Conservation (phyloP, 2,797 vertebrate species). For the Steatocranus sp. region DNA sequence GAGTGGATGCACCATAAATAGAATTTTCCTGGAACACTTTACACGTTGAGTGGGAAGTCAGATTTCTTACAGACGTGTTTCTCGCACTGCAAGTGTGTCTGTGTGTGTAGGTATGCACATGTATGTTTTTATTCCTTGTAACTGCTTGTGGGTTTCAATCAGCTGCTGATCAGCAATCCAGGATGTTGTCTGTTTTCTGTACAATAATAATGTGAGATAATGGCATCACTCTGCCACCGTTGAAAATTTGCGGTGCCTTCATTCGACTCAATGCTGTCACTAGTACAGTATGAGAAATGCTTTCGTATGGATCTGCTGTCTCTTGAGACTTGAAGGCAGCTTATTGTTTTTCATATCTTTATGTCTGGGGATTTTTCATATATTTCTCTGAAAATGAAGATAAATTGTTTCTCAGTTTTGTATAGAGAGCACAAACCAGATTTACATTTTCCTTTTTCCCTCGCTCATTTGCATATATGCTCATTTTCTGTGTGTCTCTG, state of each 20-base stretch:
- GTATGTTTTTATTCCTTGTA: not conserved
- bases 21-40: constrained; percentile 19
- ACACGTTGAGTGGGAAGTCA: constrained; percentile 18
- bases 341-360: constrained; percentile 57
- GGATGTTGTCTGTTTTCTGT: constrained; percentile 25
- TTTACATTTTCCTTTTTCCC: constrained; percentile 43
- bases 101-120: not conserved
- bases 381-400: constrained; percentile 60
- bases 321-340: constrained; percentile 50
- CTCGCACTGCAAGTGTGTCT: not conserved
- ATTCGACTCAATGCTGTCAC: constrained; percentile 46
- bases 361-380: constrained; percentile 40
- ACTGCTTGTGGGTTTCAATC: constrained; percentile 39
- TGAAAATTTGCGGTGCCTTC: constrained; percentile 18
- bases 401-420: constrained; percentile 49
- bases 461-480: constrained; percentile 49
- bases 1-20: constrained; percentile 38
- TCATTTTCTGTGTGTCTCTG: constrained; percentile 22
- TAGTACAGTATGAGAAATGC: constrained; percentile 26
- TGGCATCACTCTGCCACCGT: not conserved
- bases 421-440: constrained; percentile 22
- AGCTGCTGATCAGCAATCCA: constrained; percentile 8
- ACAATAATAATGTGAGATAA: constrained; percentile 43
- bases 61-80: constrained; percentile 14
- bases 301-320: constrained; percentile 48